These are phyloP conservation scores for Aldabrachelys gigantea DNA, from an alignment of 2,113 vertebrate species.

Conservation along the genomic window DNA sequence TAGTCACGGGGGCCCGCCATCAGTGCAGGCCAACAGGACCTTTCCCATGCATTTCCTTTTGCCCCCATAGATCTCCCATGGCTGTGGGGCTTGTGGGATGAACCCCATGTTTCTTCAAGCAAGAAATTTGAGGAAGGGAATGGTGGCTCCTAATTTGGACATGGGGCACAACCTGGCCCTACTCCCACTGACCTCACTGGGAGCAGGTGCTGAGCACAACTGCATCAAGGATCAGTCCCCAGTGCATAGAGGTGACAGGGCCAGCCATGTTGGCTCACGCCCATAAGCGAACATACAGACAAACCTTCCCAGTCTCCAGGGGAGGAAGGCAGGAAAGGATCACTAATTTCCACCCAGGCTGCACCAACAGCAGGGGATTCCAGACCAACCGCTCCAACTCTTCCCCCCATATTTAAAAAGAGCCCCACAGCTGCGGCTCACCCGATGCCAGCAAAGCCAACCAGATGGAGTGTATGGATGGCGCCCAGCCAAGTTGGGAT, in stretches of 20 bases:
- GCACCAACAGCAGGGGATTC: conserved; percentile 20
- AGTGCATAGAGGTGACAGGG: not conserved
- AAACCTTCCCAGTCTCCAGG: not conserved
- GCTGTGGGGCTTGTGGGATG: not conserved
- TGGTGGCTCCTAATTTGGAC: not conserved
- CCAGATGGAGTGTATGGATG: conserved; percentile 59
- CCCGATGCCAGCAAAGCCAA: conserved; percentile 70
- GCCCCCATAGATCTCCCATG: not conserved
- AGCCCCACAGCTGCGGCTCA: conserved; percentile 66
- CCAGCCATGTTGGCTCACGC: not conserved
- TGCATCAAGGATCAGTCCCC: not conserved
- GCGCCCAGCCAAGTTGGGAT: conserved; percentile 63
- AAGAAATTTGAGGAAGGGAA: too few species aligned
- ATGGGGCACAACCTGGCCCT: not conserved
- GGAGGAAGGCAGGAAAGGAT: not conserved
- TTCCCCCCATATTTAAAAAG: conserved; percentile 59
- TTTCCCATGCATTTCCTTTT: not conserved
- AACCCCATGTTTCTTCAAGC: not conserved
- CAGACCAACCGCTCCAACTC: conserved; percentile 41
- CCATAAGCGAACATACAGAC: not conserved
- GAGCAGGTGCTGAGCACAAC: not conserved
- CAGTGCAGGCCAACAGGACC: not conserved
- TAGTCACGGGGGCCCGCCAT: not conserved
- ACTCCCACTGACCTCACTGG: not conserved
- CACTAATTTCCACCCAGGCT: not conserved